Base-by-base conservation (phyloP, 2,888 invertebrate species). In the Hemicrepidius hirtus region DNA sequence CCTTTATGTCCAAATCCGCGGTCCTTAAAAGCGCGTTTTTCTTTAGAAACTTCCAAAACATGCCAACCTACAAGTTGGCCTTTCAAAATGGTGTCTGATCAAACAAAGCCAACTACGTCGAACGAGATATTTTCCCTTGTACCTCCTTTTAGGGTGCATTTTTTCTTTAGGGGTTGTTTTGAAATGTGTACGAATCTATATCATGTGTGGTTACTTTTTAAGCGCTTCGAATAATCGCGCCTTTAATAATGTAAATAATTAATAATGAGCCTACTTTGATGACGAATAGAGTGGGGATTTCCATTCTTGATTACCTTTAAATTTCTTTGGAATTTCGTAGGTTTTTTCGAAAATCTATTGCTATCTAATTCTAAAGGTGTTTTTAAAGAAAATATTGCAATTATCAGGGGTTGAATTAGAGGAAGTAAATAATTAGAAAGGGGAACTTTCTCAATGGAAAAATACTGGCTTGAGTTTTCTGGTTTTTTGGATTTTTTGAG, bases 71-170 rank as follows among this genome's bases (percentile, higher is more conserved):
- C 69, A 73, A 71, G 71, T 88, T 87, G 87, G 88, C 88, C 88
- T 90, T 88, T 90, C 90, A 91, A 91, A 91, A 91, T 91, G 91
- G 91, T 90, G 90, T 87, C 91, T 84, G 83, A 78, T 84, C 85
- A 85, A 85, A 86, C 86, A 86, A 86, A 86, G 84, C 84, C 77
- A 67, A 71, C 71, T 71, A 67, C 62, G 71, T 67, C 50, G 32
- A 32, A 59, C 3, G 9, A 55, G 35, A 70, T 57, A 49, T 46
- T 16, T 13, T 37, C 40, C 55, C n/a, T 7, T 16, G 40, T 4
- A 1, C 10, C 1, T n/a, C 10, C 12, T 12, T 60, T 60, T 35
- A 10, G 3, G 18, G 7, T n/a, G n/a, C n/a, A n/a, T n/a, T n/a
- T n/a, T n/a, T n/a, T 41, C 37, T 44, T 32, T 57, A 49, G n/a